Evolutionary conservation across 2,888 invertebrate genomes (phyloP), one percentile per base, ranked within the genome.

Genomic region (Chydorus sphaericus): DNA sequence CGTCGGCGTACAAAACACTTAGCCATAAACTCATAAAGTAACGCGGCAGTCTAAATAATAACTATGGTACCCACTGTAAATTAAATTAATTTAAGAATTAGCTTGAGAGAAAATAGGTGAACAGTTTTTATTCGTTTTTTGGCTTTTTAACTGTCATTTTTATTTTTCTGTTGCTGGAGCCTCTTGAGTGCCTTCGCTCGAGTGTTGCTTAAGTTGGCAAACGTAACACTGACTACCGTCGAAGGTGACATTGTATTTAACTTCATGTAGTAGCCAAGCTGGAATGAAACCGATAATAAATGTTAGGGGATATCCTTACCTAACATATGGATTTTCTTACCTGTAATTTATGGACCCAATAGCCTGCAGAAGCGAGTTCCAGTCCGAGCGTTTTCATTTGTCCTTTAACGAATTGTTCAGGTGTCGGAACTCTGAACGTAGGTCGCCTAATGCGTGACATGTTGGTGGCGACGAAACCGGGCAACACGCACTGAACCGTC

Each of bases 401-500:
- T 54, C 66, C 63, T 5, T 64, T 59, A 1, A 62, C 64, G 59
- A 64, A 66, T 1, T 59, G 58, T 29, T 59, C 50, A 4, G 66
- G 62, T 37, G 62, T 59, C 6, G 66, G 66, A 29, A 61, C 63
- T 23, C 61, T 51, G 23, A 64, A 57, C 30, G 58, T 60, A 11
- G 64, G 62, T 16, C 77, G 75, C 4, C 63, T 64, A 58, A 91
- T 83, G 64, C 86, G 85, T 8, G 85, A 82, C 86, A 91, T 88
- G 66, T 92, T 92, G 0, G 92, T 90, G 23, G 88, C 87, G 1
- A 94, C 92, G 63, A 85, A 88, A 2, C 88, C 90, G 0, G 93
- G 93, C 57, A 83, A 71, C 0, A 93, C 74, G 66, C 85, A 82
- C 71, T 93, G 91, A 5, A 90, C 74, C 4, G 80, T 76, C 23